phyloP scores from a whole-genome alignment of 2,113 vertebrate species.

The Vireo altiloquus region DNA sequence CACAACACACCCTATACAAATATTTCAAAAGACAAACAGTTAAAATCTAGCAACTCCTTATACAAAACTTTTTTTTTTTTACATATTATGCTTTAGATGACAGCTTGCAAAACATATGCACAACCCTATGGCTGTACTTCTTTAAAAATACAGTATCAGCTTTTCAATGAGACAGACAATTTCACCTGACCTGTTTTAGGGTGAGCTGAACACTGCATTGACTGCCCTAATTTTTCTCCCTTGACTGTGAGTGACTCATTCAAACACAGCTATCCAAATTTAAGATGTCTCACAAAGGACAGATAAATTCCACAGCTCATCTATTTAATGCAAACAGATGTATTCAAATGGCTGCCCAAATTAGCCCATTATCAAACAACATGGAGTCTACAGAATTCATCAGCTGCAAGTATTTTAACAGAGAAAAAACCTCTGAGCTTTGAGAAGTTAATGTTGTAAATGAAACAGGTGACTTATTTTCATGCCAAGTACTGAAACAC shows the following conservation, averaged over 20 bases:
- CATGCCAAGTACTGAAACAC: fast-evolving
- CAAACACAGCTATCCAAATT: background rate
- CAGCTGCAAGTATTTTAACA: background rate
- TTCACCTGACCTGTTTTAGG: background rate
- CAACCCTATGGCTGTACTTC: background rate
- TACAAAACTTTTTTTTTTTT: background rate
- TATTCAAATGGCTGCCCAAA: background rate
- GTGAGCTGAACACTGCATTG: background rate
- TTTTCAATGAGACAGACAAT: background rate
- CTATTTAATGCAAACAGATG: background rate
- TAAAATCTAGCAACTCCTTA: background rate
- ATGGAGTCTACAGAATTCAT: background rate
- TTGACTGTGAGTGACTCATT: background rate
- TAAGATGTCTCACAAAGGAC: background rate
- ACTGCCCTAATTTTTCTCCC: background rate
- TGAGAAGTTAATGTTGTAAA: background rate
- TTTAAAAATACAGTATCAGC: background rate
- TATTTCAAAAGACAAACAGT: background rate
- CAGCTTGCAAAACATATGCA: background rate
- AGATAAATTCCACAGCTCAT: background rate
- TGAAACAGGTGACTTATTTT: background rate
- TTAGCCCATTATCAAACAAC: background rate
- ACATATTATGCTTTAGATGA: background rate
- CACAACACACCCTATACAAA: background rate
- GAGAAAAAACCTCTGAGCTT: background rate